Base-by-base conservation (phyloP, 1,140 invertebrate genomes). In the Lordiphosa clarofinis region DNA sequence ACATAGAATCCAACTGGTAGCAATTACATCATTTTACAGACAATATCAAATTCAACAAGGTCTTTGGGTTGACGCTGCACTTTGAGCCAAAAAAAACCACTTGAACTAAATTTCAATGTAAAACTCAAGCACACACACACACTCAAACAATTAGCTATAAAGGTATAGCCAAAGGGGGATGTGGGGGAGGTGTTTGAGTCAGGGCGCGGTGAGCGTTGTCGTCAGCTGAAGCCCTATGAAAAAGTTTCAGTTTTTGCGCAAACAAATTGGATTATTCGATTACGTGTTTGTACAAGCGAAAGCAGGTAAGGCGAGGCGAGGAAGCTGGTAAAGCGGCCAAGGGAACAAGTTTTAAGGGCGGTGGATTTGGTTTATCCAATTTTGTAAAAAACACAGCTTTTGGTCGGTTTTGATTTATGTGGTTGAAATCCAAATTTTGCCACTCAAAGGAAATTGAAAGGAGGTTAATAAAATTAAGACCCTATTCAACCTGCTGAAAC, bases 211-310 rank as follows among this genome's bases (percentile, higher is more conserved):
- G 54, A 33, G 54, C 46, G 58, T 58, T 67, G 54, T 48, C 73
- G 67, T 66, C 73, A 76, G 62, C 65, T 64, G 76, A 82, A 82
- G 72, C 78, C 78, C 42, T 84, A 82, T 60, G 60, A 76, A 82
- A 82, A 82, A 82, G 78, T 76, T 84, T 76, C 64, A 84, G 73
- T 78, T 84, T 82, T 84, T 84, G 73, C 65, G 64, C 78, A 84
- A 84, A 70, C 78, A 84, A 84, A 84, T 84, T 84, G 78, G 78
- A 84, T 84, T 84, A 84, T 84, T 84, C 73, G 78, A 84, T 84
- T 84, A 84, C 78, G 78, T 84, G 79, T 84, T 84, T 84, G 78
- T 84, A 69, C 49, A 58, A 76, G 59, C 53, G 58, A 53, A 12
- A 46, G 12, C 56, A 69, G 58, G 60, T 12, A 44, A 40, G 47